Conservation (phyloP, 37 sponge, comb jelly and placozoan genomes). For the Crambe crambe region DNA sequence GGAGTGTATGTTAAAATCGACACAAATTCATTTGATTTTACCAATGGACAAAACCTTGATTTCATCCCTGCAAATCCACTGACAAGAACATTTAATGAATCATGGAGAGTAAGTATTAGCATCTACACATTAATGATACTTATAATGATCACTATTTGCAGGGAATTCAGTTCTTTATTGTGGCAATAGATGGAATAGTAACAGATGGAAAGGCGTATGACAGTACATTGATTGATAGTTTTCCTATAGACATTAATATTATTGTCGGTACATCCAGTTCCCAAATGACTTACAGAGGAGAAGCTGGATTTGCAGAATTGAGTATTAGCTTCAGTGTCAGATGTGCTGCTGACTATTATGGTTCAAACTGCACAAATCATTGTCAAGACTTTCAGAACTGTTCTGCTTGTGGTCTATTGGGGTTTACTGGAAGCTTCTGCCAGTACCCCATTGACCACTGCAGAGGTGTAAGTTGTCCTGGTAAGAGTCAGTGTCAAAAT, state of each 20-base stretch:
- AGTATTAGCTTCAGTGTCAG: not conserved
- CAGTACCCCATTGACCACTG: too few relatives aligned
- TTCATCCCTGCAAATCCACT: too few relatives aligned
- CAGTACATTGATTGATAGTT: not conserved
- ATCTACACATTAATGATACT: too few relatives aligned
- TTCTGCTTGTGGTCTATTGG: not conserved
- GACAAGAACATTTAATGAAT: too few relatives aligned
- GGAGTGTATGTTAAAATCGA: too few relatives aligned
- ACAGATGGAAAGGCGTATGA: not conserved
- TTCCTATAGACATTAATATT: not conserved
- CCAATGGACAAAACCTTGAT: too few relatives aligned
- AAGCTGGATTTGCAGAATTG: not conserved
- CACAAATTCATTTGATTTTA: too few relatives aligned
- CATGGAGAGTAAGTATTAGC: not conserved
- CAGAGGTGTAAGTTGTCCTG: too few relatives aligned
- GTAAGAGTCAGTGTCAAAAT: too few relatives aligned
- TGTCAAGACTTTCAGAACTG: not conserved
- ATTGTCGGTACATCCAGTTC: not conserved
- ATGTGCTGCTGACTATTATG: not conserved
- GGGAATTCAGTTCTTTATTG: not conserved
- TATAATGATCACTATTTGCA: not conserved
- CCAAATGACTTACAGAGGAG: not conserved
- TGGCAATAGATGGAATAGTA: not conserved
- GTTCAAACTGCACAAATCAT: not conserved
- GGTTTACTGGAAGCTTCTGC: not conserved